Percentiles rank a stretch among this genome's conserved stretches.
These are phyloP conservation scores for Alcedo atthis DNA, from an alignment of 2,797 vertebrate species.

Conservation along the genomic window DNA sequence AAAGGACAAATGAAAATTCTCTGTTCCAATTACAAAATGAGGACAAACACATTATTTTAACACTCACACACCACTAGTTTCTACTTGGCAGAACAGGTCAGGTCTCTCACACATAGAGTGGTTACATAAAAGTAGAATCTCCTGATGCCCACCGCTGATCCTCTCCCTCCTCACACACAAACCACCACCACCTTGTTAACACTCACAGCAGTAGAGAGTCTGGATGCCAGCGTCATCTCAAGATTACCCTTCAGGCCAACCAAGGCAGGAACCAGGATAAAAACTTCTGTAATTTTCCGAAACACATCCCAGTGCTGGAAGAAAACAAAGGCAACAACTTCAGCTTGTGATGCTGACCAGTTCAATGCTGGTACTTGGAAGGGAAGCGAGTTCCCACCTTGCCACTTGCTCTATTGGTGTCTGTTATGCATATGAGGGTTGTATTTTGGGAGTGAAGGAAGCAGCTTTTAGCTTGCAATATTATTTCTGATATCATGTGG, in stretches of 20 bases:
- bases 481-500: background rate
- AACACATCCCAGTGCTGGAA: slow-evolving; percentile 92
- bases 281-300: slow-evolving; percentile 85
- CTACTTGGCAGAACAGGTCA: slow-evolving; percentile 4
- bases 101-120: background rate
- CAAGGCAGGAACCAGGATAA: slow-evolving; percentile 91
- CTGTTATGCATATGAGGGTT: background rate
- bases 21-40: slow-evolving; percentile 50
- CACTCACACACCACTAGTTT: background rate
- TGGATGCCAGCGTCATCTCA: slow-evolving; percentile 93
- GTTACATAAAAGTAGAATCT: background rate
- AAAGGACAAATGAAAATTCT: slow-evolving; percentile 15
- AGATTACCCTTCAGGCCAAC: slow-evolving; percentile 95
- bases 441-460: background rate
- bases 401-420: background rate
- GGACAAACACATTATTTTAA: slow-evolving; percentile 45
- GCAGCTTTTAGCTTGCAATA: background rate
- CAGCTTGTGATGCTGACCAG: background rate
- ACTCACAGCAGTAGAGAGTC: slow-evolving; percentile 94
- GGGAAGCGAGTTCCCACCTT: background rate
- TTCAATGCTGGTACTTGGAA: background rate
- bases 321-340: background rate
- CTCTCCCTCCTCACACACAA: background rate
- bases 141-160: background rate
- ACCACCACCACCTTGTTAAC: background rate